Evolutionary conservation across 2,888 invertebrate genomes (phyloP).

Genomic region (Cephus sareptanus): DNA sequence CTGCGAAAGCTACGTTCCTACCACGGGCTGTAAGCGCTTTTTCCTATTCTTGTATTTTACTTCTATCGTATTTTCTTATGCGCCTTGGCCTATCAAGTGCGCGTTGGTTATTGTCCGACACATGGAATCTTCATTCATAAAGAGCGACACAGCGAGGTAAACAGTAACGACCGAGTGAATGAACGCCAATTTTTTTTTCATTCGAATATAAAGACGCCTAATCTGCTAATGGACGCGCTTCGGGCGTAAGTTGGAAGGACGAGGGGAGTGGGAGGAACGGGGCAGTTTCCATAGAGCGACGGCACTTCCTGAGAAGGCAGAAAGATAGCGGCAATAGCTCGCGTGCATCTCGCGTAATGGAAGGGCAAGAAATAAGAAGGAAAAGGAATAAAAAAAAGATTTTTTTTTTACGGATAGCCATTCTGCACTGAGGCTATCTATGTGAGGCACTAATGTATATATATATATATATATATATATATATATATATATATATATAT

Average conservation of each 20-base stretch:
- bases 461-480: background rate
- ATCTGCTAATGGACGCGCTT: background rate
- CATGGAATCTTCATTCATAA: background rate
- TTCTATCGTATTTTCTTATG: background rate
- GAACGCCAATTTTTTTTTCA: background rate
- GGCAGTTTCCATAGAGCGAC: background rate
- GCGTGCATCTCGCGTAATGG: background rate
- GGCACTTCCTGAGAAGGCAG: background rate
- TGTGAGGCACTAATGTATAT: background rate
- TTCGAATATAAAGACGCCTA: background rate
- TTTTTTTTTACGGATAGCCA: background rate
- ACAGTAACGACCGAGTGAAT: background rate
- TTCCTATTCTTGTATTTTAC: background rate
- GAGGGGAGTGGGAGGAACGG: background rate
- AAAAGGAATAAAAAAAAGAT: background rate
- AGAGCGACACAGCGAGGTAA: background rate
- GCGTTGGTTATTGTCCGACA: background rate
- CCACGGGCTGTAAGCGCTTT: background rate
- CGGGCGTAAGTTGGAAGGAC: background rate
- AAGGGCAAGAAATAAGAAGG: background rate
- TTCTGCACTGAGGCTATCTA: background rate
- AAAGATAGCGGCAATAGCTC: background rate
- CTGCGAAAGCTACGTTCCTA: background rate
- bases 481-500: no score
- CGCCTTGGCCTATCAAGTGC: background rate